Conservation (phyloP, 2,797 vertebrate species). For the Spinus pinus region DNA sequence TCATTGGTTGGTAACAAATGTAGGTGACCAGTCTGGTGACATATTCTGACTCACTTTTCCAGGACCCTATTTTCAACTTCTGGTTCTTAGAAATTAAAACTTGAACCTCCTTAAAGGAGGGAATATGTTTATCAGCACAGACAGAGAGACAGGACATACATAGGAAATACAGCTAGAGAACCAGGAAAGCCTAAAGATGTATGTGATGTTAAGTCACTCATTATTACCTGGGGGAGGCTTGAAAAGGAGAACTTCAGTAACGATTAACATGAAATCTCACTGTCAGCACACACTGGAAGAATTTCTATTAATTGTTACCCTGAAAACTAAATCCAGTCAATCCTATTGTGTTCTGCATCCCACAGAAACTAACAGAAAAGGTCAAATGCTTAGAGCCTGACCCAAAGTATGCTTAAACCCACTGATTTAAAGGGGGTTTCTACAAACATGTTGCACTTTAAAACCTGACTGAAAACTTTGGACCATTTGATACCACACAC, state of each 20-base stretch:
- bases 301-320: conserved; percentile 65
- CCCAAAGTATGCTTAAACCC: neutral
- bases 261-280: conserved; percentile 38
- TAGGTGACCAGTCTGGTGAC: neutral
- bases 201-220: conserved; percentile 22
- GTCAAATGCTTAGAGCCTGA: neutral
- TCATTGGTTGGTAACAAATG: neutral
- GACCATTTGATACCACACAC: neutral
- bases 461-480: neutral
- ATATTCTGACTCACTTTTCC: neutral
- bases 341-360: conserved; percentile 20
- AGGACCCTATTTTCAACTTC: neutral
- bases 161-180: neutral
- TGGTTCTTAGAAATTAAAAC: neutral
- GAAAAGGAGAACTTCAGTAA: conserved; percentile 33
- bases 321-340: conserved; percentile 26
- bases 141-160: neutral
- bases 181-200: neutral
- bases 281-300: conserved; percentile 13
- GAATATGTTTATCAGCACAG: neutral
- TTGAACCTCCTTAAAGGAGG: neutral
- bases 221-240: conserved; percentile 17
- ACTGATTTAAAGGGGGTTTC: neutral
- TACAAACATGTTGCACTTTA: neutral
- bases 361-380: neutral